Percentiles rank a stretch among this genome's conserved stretches.
These are phyloP conservation scores for Squalus acanthias DNA, from an alignment of 2,797 vertebrate genomes.

Conservation along the genomic window DNA sequence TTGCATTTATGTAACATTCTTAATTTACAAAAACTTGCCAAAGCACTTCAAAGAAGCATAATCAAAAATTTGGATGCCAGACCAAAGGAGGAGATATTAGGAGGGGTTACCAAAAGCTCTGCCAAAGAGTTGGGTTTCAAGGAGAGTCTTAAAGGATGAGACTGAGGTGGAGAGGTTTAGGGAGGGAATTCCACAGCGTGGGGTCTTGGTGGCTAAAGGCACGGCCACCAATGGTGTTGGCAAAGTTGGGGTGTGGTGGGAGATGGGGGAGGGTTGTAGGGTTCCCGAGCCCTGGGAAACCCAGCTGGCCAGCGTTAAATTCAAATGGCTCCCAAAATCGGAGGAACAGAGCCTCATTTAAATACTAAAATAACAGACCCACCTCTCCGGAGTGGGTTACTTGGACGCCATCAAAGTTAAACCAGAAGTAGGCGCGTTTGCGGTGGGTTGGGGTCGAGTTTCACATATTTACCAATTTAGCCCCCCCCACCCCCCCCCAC, in stretches of 20 bases:
- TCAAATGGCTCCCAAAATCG: not conserved
- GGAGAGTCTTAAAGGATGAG: not conserved
- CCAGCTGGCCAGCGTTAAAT: not conserved
- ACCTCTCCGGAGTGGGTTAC: not conserved
- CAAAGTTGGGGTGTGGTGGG: not conserved
- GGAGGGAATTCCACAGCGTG: not conserved
- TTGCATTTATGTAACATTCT: not conserved
- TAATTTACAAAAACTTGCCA: not conserved
- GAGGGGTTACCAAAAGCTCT: not conserved
- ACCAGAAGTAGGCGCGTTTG: not conserved
- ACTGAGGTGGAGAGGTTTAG: not conserved
- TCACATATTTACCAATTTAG: not conserved
- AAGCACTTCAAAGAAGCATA: not conserved
- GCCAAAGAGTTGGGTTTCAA: not conserved
- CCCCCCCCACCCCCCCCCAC: not conserved
- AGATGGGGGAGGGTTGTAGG: too few species aligned
- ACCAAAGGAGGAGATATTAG: not conserved
- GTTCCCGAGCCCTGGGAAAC: not conserved
- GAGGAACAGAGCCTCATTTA: not conserved
- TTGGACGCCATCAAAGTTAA: not conserved
- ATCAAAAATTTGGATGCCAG: not conserved
- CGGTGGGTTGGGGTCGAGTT: not conserved
- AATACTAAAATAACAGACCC: not conserved
- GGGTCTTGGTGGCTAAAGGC: not conserved
- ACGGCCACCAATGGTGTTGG: not conserved